These are phyloP conservation scores for Uloborus diversus DNA, from an alignment of 1,140 invertebrate genomes.

Conservation along the genomic window DNA sequence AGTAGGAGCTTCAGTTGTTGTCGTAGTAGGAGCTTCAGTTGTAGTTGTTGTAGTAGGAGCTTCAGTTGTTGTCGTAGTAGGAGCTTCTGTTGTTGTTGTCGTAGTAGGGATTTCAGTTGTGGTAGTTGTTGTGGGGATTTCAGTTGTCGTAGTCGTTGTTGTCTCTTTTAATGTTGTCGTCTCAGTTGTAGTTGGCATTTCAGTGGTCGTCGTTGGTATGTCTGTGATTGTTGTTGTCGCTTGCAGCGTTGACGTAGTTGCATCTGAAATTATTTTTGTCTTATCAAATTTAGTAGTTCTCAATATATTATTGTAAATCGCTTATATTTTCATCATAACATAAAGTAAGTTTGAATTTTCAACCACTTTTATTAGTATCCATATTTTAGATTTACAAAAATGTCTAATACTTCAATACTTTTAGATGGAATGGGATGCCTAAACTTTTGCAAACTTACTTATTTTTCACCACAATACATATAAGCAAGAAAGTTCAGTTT, in stretches of 20 bases:
- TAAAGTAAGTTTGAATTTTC: no score
- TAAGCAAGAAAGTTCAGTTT: no score
- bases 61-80: not conserved
- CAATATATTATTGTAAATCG: no score
- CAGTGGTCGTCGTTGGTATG: not conserved
- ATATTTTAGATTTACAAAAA: no score
- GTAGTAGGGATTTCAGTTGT: conserved; percentile 4
- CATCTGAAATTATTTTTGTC: not conserved
- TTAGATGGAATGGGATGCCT: no score
- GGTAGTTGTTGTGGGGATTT: not conserved
- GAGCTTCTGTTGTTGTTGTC: not conserved
- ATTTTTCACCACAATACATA: no score
- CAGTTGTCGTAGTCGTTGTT: not conserved
- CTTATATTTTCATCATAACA: no score
- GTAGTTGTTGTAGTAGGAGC: not conserved
- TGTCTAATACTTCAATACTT: no score
- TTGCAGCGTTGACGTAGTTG: not conserved
- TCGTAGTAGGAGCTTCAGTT: not conserved
- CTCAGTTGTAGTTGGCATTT: not conserved
- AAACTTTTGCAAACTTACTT: no score
- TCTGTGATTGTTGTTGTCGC: conserved; percentile 3
- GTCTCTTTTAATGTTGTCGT: not conserved
- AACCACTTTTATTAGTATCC: no score
- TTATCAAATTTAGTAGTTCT: no score
- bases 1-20: not conserved